Base-by-base conservation (phyloP, 2,113 vertebrate species). In the Lagopus leucura region DNA sequence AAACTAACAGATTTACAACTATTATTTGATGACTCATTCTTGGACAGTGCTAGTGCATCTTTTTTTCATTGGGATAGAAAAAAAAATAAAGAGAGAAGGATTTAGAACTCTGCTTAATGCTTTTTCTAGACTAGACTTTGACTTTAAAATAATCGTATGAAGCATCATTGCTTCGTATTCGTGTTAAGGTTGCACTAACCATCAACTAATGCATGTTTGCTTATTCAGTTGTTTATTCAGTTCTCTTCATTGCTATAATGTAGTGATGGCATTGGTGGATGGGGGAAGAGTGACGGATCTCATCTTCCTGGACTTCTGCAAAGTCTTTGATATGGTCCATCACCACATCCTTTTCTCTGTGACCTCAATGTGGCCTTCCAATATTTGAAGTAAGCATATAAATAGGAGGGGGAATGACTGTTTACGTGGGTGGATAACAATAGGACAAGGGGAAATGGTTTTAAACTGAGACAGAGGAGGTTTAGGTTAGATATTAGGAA, bases 1-100 rank as follows among this genome's bases (percentile, higher is more conserved):
- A 10, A 81, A n/a, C 16, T 45, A 64, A 17, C 10, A 58, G 8
- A 60, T 8, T 43, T 65, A 52, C 12, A 48, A 30, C 42, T 52
- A 64, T 22, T 52, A 6, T n/a, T 9, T 50, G 48, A 50, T 3
- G 22, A 50, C 5, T 24, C 52, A 67, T 5, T 45, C 27, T 2
- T 54, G 28, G 21, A 61, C 14, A 86, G 8, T 32, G 19, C 42
- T 43, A 36, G 0, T 4, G 1, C 7, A 42, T 7, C 2, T 64
- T 17, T 28, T 10, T 71, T 64, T 63, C 18, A 77, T 6, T 0
- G 0, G 5, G 4, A 30, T 3, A 69, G 4, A 8, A 9, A 13
- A 7, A 61, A 25, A 64, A 28, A 17, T 22, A 22, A 50, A 58
- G 4, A 18, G 19, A 43, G 5, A 43, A 36, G 1, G 7, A 1